Base-by-base conservation (phyloP, 2,888 invertebrate genomes). In the Apotomis betuletana region DNA sequence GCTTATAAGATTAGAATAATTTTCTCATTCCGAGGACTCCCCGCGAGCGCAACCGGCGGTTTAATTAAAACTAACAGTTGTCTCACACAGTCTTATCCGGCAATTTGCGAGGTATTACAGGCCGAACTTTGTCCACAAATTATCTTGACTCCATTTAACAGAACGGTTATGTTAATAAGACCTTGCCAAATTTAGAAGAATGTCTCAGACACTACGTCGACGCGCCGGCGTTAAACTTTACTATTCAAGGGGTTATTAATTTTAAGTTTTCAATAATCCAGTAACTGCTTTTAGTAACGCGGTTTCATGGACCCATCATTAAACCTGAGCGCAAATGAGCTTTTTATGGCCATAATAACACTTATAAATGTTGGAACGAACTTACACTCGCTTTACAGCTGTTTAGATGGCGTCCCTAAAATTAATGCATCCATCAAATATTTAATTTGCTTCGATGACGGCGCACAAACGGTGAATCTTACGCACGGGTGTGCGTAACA, bases 61-160 rank as follows among this genome's bases (percentile, higher is more conserved):
- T 93, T 92, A 93, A 93, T 93, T 92, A 92, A 93, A 93, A 92
- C 92, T 92, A 93, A 92, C 92, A 92, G 92, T 92, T 92, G 92
- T 92, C 92, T 91, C 91, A 90, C 92, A 91, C 92, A 90, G 92
- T 92, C 91, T 92, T 91, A 91, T 91, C 91, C 92, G 87, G 90
- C 92, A 93, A 93, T 93, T 93, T 93, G 92, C 91, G 91, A 92
- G 90, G 91, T 90, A 92, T 92, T 91, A 92, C 90, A 90, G 89
- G 90, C 88, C 90, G 85, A 93, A 93, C 90, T 92, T 92, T 82
- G 87, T 84, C 91, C 92, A 92, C 92, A 92, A 93, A 92, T 93
- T 92, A 92, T 91, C 90, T 88, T 84, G 89, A 91, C 90, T 92
- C 88, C 91, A 90, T 92, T 92, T 89, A 91, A 91, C 92, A 90